A percentile compares a stretch with the other conserved stretches of the same genome.
Conservation (phyloP, 2,888 invertebrate genomes). For the Orthonevra nobilis region DNA sequence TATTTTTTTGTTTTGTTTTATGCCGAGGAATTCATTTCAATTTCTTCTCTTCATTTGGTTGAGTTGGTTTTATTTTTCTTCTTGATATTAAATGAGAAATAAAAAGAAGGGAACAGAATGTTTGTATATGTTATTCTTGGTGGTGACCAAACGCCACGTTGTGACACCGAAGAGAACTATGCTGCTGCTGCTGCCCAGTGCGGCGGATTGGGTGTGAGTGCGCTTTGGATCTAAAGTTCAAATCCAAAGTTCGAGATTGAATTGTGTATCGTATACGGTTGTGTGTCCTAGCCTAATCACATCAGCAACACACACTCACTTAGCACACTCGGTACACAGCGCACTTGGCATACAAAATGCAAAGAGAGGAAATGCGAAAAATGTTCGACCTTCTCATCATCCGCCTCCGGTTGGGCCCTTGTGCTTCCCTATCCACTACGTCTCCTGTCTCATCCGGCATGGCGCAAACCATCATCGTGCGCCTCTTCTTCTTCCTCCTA, state of each 20-base stretch:
- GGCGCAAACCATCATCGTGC: constrained; percentile 36
- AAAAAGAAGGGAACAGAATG: constrained; percentile 25
- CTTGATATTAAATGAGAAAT: constrained; percentile 31
- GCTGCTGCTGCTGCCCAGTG: constrained; percentile 52
- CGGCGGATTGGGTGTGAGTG: constrained; percentile 64
- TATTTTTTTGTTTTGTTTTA: constrained; percentile 57
- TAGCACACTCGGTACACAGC: too few relatives aligned
- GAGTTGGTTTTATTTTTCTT: background rate
- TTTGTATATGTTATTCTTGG: constrained; percentile 44
- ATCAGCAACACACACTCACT: too few relatives aligned
- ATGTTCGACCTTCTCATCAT: constrained; percentile 70
- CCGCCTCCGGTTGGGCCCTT: constrained; percentile 65
- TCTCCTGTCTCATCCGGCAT: constrained; percentile 17
- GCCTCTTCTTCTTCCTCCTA: constrained; percentile 49
- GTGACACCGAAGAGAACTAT: constrained; percentile 66
- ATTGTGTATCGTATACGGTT: constrained; percentile 51
- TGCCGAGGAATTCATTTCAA: constrained; percentile 63
- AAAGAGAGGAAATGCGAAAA: constrained; percentile 71
- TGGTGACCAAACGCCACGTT: constrained; percentile 53
- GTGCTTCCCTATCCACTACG: constrained; percentile 25
- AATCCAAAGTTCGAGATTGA: constrained; percentile 69
- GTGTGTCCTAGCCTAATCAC: constrained; percentile 68
- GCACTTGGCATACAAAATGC: constrained; percentile 68
- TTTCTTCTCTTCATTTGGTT: constrained; percentile 57
- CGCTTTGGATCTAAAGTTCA: constrained; percentile 69